Percentiles rank a stretch among this genome's conserved stretches.
These are phyloP conservation scores for Cynopterus sphinx DNA, from an alignment of 2,797 vertebrate species.

Conservation along the genomic window DNA sequence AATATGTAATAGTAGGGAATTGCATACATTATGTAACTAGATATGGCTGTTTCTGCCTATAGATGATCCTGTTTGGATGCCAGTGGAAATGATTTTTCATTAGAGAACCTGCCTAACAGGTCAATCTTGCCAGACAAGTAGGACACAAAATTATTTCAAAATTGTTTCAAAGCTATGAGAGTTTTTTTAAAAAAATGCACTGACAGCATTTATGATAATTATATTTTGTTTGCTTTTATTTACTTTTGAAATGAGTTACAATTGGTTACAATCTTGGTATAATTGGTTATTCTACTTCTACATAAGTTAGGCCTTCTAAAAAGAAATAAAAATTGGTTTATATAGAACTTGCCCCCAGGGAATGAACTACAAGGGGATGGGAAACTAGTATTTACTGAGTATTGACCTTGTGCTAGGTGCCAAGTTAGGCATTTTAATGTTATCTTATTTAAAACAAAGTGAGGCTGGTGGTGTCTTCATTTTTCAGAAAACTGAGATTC, in stretches of 20 bases:
- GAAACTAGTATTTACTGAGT: neutral
- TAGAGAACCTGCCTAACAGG: neutral
- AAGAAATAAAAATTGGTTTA: conserved; percentile 9
- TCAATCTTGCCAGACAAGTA: neutral
- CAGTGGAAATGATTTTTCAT: conserved; percentile 12
- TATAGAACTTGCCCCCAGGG: neutral
- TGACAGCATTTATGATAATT: neutral
- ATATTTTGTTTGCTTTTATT: conserved; percentile 38
- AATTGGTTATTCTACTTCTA: neutral
- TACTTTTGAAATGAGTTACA: conserved; percentile 48
- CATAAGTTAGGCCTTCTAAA: neutral
- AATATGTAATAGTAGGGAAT: neutral
- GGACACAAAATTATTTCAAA: conserved; percentile 40
- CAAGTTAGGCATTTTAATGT: neutral
- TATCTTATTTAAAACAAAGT: conserved; percentile 41
- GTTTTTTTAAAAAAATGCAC: neutral
- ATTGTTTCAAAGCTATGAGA: neutral
- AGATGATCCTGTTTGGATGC: conserved; percentile 7
- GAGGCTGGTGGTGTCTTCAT: neutral
- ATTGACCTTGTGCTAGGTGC: neutral
- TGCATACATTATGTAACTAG: neutral
- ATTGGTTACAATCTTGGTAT: neutral
- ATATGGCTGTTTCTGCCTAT: neutral
- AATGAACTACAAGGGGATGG: neutral
- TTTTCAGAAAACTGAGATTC: conserved; percentile 25